phyloP scores from a whole-genome alignment of 2,888 invertebrate genomes.

The Apamea sordens region DNA sequence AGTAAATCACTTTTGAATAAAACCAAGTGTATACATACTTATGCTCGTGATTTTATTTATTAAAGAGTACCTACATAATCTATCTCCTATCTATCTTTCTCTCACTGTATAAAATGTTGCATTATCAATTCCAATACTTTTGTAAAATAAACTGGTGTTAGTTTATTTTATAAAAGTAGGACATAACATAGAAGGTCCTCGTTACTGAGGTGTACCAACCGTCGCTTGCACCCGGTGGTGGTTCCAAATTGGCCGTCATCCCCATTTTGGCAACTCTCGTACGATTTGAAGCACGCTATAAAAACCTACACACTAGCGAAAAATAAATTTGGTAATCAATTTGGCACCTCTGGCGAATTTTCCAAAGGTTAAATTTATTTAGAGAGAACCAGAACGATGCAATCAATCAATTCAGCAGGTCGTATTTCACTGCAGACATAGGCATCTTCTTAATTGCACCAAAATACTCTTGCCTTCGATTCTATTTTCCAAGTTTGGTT shows the following conservation, averaged over 20 bases:
- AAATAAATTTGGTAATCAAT: conserved; percentile 46
- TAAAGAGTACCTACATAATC: too few species aligned
- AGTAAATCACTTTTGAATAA: too few species aligned
- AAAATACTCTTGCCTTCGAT: neutral
- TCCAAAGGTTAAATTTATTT: conserved; percentile 2
- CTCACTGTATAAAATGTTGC: neutral
- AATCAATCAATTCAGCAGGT: neutral
- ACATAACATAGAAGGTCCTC: conserved; percentile 17
- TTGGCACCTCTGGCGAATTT: conserved; percentile 24
- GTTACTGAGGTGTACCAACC: conserved; percentile 14
- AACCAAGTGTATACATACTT: too few species aligned
- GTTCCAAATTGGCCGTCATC: conserved; percentile 30
- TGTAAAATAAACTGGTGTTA: neutral
- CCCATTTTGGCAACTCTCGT: conserved; percentile 37
- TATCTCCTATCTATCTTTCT: too few species aligned
- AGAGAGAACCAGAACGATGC: neutral
- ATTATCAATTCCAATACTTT: too few species aligned
- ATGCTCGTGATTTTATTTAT: too few species aligned
- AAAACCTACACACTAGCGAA: conserved; percentile 39
- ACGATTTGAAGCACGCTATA: conserved; percentile 37
- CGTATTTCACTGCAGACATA: neutral
- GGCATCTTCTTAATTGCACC: neutral
- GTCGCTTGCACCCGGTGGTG: conserved; percentile 21
- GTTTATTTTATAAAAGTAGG: neutral
- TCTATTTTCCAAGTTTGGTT: neutral